A percentile compares a stretch with the other conserved stretches of the same genome.
Evolutionary conservation across 2,113 vertebrate genomes (phyloP).

Genomic region (Patagioenas fasciata): DNA sequence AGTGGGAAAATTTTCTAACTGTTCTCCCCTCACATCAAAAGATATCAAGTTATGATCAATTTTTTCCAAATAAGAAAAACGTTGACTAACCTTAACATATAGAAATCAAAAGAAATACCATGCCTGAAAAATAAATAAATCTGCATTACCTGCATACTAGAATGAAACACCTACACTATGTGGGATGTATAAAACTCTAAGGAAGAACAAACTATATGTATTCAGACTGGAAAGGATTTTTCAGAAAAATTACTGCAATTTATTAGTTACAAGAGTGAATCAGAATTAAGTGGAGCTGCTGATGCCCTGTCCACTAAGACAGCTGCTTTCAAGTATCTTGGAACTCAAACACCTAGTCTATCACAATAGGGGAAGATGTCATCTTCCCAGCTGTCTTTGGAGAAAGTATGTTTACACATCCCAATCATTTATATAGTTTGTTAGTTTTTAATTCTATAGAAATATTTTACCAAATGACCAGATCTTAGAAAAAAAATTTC

Average conservation of each 20-base stretch:
- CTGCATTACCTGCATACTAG: not conserved
- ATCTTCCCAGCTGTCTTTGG: not conserved
- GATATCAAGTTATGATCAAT: too few relatives aligned
- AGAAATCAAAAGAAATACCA: not conserved
- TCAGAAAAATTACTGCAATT: not conserved
- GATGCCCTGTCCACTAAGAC: not conserved
- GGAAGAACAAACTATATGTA: not conserved
- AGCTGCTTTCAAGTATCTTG: not conserved
- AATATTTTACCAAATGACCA: not conserved
- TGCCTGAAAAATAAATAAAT: not conserved
- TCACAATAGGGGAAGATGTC: not conserved
- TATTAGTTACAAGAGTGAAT: not conserved
- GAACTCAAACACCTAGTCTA: not conserved
- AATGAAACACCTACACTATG: not conserved
- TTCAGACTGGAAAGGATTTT: not conserved
- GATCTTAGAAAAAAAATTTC: not conserved
- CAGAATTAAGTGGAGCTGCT: not conserved
- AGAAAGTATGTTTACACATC: not conserved
- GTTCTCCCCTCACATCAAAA: too few relatives aligned
- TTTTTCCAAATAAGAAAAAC: not conserved
- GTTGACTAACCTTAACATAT: not conserved
- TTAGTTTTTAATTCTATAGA: not conserved
- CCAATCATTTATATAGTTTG: not conserved
- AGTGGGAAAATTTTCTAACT: not conserved
- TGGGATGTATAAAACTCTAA: not conserved